Evolutionary conservation across 64 coral and sea anemone genomes (phyloP).

Genomic region (Dendrophyllia cribrosa): DNA sequence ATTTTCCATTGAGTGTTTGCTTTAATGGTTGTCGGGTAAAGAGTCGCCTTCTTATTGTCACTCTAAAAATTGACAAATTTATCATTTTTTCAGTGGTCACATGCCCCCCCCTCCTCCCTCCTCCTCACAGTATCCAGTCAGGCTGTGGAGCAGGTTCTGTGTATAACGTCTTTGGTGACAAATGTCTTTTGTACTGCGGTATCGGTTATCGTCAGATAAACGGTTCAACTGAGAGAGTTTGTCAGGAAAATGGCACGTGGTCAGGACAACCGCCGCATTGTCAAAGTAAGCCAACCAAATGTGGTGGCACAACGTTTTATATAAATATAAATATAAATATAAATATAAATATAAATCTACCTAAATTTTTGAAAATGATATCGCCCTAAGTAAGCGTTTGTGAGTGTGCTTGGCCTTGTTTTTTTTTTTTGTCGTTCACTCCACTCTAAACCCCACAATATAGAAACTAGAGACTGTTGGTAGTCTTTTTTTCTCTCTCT

Average conservation of each 20-base stretch:
- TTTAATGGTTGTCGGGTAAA: not conserved
- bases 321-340: too few species aligned
- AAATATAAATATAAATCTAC: too few species aligned
- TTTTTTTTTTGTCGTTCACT: too few species aligned
- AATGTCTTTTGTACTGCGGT: conserved; percentile 55
- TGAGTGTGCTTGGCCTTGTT: too few species aligned
- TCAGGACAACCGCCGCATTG: conserved; percentile 40
- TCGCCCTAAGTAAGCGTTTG: too few species aligned
- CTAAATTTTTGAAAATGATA: too few species aligned
- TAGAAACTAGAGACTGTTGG: too few species aligned
- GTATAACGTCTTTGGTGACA: conserved; percentile 55
- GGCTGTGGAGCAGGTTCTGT: conserved; percentile 21
- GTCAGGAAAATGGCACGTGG: conserved; percentile 46
- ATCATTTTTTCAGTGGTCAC: conserved; percentile 36
- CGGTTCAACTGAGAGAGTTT: conserved; percentile 54
- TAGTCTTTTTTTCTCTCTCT: too few species aligned
- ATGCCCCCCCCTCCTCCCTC: conserved; percentile 22
- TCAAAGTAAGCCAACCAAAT: conserved; percentile 2
- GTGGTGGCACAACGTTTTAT: not conserved
- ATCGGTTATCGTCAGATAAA: conserved; percentile 23
- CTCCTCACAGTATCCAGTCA: conserved; percentile 35
- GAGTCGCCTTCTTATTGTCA: too few species aligned
- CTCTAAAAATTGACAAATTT: too few species aligned
- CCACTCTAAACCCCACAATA: too few species aligned
- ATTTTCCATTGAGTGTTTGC: too few species aligned